Percentiles rank a stretch among this genome's conserved stretches.
Conservation (phyloP, 2,113 vertebrate species). For the Poicephalus gulielmi region DNA sequence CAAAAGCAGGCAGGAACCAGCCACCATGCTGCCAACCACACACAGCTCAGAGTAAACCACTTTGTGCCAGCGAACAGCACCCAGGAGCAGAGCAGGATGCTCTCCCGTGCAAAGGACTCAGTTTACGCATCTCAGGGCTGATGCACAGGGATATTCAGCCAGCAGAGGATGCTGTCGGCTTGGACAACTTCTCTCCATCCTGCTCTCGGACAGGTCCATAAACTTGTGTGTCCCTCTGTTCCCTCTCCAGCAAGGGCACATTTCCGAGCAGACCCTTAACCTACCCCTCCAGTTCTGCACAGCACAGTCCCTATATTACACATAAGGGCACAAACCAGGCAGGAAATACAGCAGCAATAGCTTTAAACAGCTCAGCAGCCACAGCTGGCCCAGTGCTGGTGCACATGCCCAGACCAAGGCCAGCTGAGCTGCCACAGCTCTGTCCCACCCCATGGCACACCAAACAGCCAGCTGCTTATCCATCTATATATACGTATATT, state of each 20-base stretch:
- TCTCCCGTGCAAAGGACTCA: fast-evolving
- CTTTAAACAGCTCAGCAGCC: background rate
- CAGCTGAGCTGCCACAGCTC: background rate
- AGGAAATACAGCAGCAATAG: background rate
- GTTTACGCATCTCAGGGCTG: fast-evolving
- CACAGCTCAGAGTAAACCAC: background rate
- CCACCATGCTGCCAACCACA: background rate
- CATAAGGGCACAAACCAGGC: background rate
- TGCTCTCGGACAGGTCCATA: background rate
- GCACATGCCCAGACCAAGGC: background rate
- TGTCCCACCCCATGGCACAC: fast-evolving
- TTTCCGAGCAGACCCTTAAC: background rate
- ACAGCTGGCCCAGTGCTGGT: background rate
- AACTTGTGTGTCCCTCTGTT: background rate
- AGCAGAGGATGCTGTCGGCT: conserved; percentile 40
- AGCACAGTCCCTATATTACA: background rate
- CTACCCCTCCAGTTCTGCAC: background rate
- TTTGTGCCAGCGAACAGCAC: background rate
- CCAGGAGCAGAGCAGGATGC: background rate
- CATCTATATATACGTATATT: fast-evolving
- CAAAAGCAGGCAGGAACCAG: background rate
- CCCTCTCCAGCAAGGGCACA: background rate
- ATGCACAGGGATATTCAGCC: background rate
- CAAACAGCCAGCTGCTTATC: background rate
- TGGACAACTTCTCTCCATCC: background rate